phyloP scores from a whole-genome alignment of 2,797 vertebrate species.

The Hippocampus kuda region DNA sequence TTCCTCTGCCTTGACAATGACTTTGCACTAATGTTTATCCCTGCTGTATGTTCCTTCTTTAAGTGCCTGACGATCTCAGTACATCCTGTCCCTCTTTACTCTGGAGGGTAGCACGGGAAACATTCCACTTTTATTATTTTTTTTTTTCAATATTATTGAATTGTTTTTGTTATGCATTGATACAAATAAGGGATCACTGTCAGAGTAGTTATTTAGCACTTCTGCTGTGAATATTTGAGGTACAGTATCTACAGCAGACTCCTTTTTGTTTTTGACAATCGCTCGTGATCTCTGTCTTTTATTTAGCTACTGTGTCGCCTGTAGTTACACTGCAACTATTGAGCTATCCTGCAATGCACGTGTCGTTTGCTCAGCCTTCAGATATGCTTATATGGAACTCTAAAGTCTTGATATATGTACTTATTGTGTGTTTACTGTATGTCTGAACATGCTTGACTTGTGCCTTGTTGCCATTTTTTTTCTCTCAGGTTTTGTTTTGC shows the following conservation, averaged over 20 bases:
- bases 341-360: slow-evolving; percentile 28
- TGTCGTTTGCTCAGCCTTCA: slow-evolving; percentile 15
- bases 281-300: slow-evolving; percentile 27
- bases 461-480: slow-evolving; percentile 57
- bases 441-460: slow-evolving; percentile 38
- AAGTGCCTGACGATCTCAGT: slow-evolving; percentile 54
- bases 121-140: slow-evolving; percentile 60
- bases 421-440: slow-evolving; percentile 40
- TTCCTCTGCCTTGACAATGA: slow-evolving; percentile 51
- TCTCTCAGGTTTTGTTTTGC: slow-evolving; percentile 54
- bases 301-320: slow-evolving; percentile 29
- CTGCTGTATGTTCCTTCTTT: slow-evolving; percentile 47
- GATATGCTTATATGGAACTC: slow-evolving; percentile 29
- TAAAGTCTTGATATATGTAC: slow-evolving; percentile 36
- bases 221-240: slow-evolving; percentile 36
- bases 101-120: slow-evolving; percentile 46
- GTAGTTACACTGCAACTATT: slow-evolving; percentile 23
- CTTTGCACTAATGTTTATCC: slow-evolving; percentile 60
- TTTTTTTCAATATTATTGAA: slow-evolving; percentile 33
- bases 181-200: slow-evolving; percentile 60
- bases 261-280: slow-evolving; percentile 51
- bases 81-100: slow-evolving; percentile 22
- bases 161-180: slow-evolving; percentile 43
- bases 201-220: slow-evolving; percentile 40
- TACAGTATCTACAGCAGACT: slow-evolving; percentile 19